Conservation (phyloP, 1,140 invertebrate species). For the Halyomorpha halys region DNA sequence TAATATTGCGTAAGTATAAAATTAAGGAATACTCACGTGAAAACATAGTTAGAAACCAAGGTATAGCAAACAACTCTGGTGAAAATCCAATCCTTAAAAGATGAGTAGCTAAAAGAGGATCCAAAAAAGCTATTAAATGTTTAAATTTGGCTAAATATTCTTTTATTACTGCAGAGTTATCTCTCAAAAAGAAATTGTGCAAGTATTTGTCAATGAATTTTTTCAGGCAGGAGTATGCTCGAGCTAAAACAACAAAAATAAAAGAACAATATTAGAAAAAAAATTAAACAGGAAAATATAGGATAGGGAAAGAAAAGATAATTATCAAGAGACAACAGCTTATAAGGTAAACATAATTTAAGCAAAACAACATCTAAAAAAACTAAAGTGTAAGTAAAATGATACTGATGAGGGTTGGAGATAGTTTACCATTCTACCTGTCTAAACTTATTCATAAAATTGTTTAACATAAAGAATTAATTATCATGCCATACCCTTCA, state of each 20-base stretch:
- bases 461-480: too few relatives aligned
- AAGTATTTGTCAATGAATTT: conserved; percentile 94
- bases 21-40: conserved; percentile 65
- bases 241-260: conserved; percentile 48
- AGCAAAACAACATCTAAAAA: background rate
- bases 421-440: too few relatives aligned
- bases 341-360: background rate
- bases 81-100: conserved; percentile 88
- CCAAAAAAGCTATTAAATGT: conserved; percentile 90
- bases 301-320: conserved; percentile 3
- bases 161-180: conserved; percentile 93
- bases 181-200: conserved; percentile 96
- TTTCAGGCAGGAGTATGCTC: conserved; percentile 87
- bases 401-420: too few relatives aligned
- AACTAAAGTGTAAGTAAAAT: background rate
- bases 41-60: conserved; percentile 99
- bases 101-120: conserved; percentile 85
- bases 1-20: too few relatives aligned
- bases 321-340: too few relatives aligned
- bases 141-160: conserved; percentile 96
- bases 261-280: conserved; percentile 1
- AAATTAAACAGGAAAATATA: conserved; percentile 34
- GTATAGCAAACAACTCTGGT: conserved; percentile 97
- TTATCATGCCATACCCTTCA: too few relatives aligned
- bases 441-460: too few relatives aligned